These are phyloP conservation scores for Rhinolophus ferrumequinum DNA, from an alignment of 2,113 vertebrate species.

Conservation along the genomic window DNA sequence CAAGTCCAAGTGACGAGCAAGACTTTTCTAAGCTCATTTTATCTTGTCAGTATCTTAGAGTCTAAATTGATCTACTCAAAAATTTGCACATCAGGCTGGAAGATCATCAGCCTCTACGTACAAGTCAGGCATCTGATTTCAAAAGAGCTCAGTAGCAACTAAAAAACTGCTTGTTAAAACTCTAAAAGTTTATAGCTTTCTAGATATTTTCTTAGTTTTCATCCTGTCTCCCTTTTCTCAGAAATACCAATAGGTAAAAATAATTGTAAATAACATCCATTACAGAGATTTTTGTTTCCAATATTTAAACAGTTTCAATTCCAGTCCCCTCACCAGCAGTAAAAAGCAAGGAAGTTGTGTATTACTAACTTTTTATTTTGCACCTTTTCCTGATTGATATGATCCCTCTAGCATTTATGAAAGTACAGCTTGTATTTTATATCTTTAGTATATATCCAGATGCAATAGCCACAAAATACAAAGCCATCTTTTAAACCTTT, in stretches of 20 bases:
- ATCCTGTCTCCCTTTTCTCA: background rate
- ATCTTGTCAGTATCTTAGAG: background rate
- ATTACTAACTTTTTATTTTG: background rate
- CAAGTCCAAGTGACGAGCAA: background rate
- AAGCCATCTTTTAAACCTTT: background rate
- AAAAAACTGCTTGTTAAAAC: slow-evolving; percentile 9
- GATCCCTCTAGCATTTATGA: background rate
- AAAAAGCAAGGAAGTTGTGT: background rate
- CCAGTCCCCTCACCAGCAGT: background rate
- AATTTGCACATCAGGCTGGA: background rate
- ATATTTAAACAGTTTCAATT: slow-evolving; percentile 17
- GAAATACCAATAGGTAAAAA: background rate
- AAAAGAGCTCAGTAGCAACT: background rate
- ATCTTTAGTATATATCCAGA: background rate
- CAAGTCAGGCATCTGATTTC: background rate
- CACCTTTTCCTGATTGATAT: background rate
- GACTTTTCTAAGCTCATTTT: background rate
- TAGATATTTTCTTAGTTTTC: slow-evolving; percentile 23
- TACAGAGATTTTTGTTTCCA: background rate
- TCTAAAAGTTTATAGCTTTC: background rate
- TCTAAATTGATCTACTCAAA: background rate
- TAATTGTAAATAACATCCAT: background rate
- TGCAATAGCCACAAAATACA: background rate
- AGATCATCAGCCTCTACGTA: slow-evolving; percentile 6
- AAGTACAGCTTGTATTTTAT: background rate